Percentiles rank a stretch among this genome's conserved stretches.
These are phyloP conservation scores for Anolis apletophallus DNA, from an alignment of 2,797 vertebrate species.

Conservation along the genomic window DNA sequence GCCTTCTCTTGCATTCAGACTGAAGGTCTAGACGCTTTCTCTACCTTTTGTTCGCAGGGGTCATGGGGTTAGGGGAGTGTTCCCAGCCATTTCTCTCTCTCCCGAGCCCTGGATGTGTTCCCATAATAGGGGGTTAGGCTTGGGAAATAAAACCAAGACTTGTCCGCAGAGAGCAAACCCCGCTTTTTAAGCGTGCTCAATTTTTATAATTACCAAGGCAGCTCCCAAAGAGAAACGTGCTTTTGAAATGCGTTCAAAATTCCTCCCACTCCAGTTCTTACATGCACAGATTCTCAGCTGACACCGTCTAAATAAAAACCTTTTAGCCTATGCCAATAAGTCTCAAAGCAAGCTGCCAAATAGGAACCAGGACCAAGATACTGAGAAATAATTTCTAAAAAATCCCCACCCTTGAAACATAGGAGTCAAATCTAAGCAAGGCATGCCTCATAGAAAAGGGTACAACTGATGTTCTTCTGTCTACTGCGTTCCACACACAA, in stretches of 20 bases:
- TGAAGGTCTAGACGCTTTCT: conserved; percentile 64
- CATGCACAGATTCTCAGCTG: conserved; percentile 72
- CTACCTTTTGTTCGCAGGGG: conserved; percentile 67
- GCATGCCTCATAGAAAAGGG: conserved; percentile 40
- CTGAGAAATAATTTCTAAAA: conserved; percentile 11
- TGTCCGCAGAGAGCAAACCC: conserved; percentile 36
- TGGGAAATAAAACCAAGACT: conserved; percentile 11
- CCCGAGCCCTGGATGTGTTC: conserved; percentile 28
- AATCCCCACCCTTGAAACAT: neutral
- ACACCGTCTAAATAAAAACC: conserved; percentile 74
- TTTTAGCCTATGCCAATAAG: conserved; percentile 72
- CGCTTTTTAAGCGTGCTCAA: neutral
- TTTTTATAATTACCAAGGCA: conserved; percentile 27
- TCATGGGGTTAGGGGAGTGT: conserved; percentile 63
- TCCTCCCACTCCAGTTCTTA: conserved; percentile 66
- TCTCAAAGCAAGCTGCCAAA: conserved; percentile 74
- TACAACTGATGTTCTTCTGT: conserved; percentile 45
- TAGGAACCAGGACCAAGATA: conserved; percentile 59
- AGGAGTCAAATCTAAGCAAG: conserved; percentile 57
- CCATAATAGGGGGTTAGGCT: neutral
- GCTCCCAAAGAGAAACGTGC: conserved; percentile 48
- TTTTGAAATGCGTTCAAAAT: conserved; percentile 53
- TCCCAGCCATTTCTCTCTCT: conserved; percentile 62
- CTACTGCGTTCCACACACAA: conserved; percentile 34
- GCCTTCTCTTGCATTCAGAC: conserved; percentile 64